Base-by-base conservation (phyloP, 2,888 invertebrate species). In the Tiliacea aurago region DNA sequence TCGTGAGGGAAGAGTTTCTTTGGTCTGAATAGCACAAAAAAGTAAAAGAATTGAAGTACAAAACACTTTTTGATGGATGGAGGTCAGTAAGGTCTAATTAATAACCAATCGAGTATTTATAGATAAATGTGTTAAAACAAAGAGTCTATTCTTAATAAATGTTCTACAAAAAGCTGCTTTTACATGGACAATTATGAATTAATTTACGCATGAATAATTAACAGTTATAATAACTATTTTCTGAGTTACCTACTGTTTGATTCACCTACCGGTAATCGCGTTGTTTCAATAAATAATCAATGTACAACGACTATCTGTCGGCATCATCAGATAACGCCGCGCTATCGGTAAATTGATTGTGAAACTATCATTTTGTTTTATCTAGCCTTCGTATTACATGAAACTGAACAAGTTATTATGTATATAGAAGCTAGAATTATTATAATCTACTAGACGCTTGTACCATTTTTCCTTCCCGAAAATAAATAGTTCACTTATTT, bases 261-360 rank as follows among this genome's bases (percentile, higher is more conserved):
- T 78, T 65, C 66, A 68, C 18, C 73, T 62, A 43, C 33, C 56
- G 7, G 20, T 65, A 73, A 68, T 71, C 37, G 53, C 43, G 47
- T 51, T 10, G 15, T 76, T 65, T 56, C 82, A 66, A 65, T 58
- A 69, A n/a, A 53, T 37, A 72, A 65, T 70, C 64, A 62, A 53
- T 49, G 67, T 41, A 73, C 73, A 23, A 56, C 68, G 41, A 58
- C 58, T 83, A 75, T 84, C 71, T 47, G 55, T 45, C 33, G n/a
- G n/a, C 41, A 55, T 23, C 53, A 64, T 76, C 76, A 70, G 81
- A 84, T 84, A 84, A 67, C 59, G 62, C 58, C 37, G 58, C 55
- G 69, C 63, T 80, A 81, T 87, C 85, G 75, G 76, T 18, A 47
- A 74, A 72, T 72, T 84, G 66, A 83, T 84, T 84, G 63, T 80